Conservation (phyloP, 2,113 vertebrate species). For the Charadrius vociferus region DNA sequence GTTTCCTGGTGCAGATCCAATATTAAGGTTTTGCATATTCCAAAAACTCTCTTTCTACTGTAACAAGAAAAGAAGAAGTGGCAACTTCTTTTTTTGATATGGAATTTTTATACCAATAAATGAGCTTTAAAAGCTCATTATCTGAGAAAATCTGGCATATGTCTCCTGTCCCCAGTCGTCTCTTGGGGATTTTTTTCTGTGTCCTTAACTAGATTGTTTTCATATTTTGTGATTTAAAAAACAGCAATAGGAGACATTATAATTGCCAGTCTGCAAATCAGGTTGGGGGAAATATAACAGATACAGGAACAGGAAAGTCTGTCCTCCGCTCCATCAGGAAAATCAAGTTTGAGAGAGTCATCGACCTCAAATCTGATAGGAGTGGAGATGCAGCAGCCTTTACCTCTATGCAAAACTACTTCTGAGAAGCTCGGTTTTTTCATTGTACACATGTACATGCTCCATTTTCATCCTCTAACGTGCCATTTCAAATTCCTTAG, state of each 20-base stretch:
- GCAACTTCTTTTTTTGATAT: not conserved
- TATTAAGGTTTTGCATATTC: not conserved
- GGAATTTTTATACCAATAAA: not conserved
- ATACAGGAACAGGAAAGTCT: not conserved
- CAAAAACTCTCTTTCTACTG: not conserved
- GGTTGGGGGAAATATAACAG: not conserved
- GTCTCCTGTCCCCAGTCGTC: not conserved
- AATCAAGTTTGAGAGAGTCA: not conserved
- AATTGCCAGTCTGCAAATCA: not conserved
- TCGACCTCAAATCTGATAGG: not conserved
- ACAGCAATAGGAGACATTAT: not conserved
- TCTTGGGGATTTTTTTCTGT: not conserved
- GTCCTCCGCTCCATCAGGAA: not conserved
- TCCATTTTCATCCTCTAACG: not conserved
- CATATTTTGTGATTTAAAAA: not conserved
- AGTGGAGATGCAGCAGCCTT: not conserved
- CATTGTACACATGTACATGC: not conserved
- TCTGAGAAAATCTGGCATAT: not conserved
- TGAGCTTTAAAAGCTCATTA: constrained; percentile 4
- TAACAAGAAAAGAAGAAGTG: not conserved
- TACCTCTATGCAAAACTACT: not conserved
- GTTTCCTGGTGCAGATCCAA: constrained; percentile 1
- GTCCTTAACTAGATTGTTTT: constrained; percentile 2
- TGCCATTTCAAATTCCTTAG: not conserved
- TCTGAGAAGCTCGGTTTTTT: not conserved